phyloP scores from a whole-genome alignment of 1,140 invertebrate genomes.

The Bradysia coprophila region DNA sequence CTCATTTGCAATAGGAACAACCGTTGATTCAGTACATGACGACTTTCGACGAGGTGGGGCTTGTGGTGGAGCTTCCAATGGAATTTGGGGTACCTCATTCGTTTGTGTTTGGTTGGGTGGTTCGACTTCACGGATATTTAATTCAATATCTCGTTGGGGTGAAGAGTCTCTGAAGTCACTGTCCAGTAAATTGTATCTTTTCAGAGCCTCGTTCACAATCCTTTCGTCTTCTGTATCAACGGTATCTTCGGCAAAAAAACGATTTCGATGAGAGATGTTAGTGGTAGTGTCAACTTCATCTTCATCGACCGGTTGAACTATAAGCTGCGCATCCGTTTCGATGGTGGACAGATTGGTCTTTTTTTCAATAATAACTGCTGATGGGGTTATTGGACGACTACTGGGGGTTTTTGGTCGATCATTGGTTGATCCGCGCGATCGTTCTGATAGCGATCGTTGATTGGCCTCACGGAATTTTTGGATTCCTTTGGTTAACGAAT shows the following conservation, averaged over 20 bases:
- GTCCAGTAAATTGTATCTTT: background rate
- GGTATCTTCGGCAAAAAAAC: background rate
- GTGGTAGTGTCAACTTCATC: background rate
- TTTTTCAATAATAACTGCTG: conserved; percentile 35
- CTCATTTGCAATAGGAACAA: background rate
- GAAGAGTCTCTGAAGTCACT: background rate
- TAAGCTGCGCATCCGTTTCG: conserved; percentile 32
- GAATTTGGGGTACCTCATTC: background rate
- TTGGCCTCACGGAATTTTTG: conserved; percentile 27
- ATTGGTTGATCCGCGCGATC: conserved; percentile 29
- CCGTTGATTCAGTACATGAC: conserved; percentile 2
- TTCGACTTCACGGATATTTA: background rate
- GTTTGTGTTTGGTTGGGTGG: conserved; percentile 4
- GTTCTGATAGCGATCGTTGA: conserved; percentile 30
- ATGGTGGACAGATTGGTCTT: conserved; percentile 23
- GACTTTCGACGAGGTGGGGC: conserved; percentile 10
- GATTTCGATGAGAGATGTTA: background rate
- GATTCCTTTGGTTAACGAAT: conserved; percentile 20
- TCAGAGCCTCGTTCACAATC: background rate
- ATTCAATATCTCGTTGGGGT: background rate
- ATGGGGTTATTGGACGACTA: conserved; percentile 31
- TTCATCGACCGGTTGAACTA: conserved; percentile 27
- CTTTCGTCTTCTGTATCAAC: conserved; percentile 2
- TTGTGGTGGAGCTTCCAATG: conserved; percentile 1
- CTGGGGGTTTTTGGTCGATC: conserved; percentile 28